Percentiles rank a stretch among this genome's conserved stretches.
These are phyloP conservation scores for Parascotia fuliginaria DNA, from an alignment of 2,888 invertebrate genomes.

Conservation along the genomic window DNA sequence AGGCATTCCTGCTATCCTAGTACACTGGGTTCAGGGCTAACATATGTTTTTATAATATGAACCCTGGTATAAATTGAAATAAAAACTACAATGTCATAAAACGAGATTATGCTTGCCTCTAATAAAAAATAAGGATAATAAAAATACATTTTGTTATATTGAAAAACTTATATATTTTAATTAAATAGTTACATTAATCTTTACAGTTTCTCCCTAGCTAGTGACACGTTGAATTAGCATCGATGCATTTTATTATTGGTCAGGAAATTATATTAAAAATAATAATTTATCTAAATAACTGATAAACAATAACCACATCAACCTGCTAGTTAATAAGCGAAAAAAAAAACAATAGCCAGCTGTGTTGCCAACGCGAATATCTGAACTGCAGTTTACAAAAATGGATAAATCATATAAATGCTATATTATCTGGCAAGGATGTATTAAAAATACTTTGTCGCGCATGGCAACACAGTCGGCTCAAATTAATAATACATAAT, in stretches of 20 bases:
- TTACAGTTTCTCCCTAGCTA: conserved; percentile 84
- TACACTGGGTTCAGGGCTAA: too few relatives aligned
- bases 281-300: conserved; percentile 81
- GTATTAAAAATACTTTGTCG: conserved; percentile 13
- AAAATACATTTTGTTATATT: conserved; percentile 53
- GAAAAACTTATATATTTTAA: conserved; percentile 85
- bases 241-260: conserved; percentile 83
- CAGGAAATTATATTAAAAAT: conserved; percentile 79
- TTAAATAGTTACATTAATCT: conserved; percentile 85
- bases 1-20: too few relatives aligned
- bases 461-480: conserved; percentile 49
- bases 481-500: conserved; percentile 52
- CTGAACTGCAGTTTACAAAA: conserved; percentile 19
- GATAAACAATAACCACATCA: conserved; percentile 76
- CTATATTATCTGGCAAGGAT: conserved; percentile 38
- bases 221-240: conserved; percentile 77
- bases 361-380: conserved; percentile 60
- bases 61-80: too few relatives aligned
- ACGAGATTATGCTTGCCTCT: background rate
- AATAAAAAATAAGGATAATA: background rate
- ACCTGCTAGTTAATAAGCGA: conserved; percentile 61
- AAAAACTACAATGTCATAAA: too few relatives aligned
- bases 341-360: conserved; percentile 48
- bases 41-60: too few relatives aligned
- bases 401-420: conserved; percentile 41